Evolutionary conservation across 2,113 vertebrate species (phyloP), one percentile per base, ranked within the genome.

Genomic region (Myocastor coypus): DNA sequence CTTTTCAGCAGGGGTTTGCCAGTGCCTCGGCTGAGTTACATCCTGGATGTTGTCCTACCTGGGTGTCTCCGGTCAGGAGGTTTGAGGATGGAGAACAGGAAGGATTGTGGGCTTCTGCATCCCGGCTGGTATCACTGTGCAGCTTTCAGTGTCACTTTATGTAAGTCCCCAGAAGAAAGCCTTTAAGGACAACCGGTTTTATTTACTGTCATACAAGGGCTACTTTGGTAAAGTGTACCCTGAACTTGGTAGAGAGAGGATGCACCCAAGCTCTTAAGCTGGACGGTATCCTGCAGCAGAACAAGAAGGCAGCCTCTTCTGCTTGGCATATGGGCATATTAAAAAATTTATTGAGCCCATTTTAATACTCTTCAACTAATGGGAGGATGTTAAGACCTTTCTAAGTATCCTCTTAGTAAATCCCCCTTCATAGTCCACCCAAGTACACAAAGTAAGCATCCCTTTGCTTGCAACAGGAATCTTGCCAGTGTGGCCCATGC

Each of bases 351-450:
- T 91, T 85, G 63, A 92, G 93, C 91, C 93, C 80, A 78, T 98
- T 98, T 98, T 94, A 87, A 94, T 82, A 94, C 97, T 83, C 90
- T 93, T 96, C 85, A 40, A 94, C 97, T 98, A 97, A 97, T 86
- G 95, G 94, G 94, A 84, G 96, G 92, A 94, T 97, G 97, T 97
- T 92, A 96, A 97, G 87, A 87, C 83, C 94, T 71, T 91, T 77
- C 66, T 94, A 97, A 97, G 91, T 87, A 85, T 4, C 83, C 88
- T 34, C 42, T 80, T 94, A 91, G 90, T 77, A 97, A 98, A 97
- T 95, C 85, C 94, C 68, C 88, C 57, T 88, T 92, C 28, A 30
- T 97, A 96, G 96, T 97, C 97, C 97, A 95, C 89, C 96, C 87
- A 92, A 96, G 98, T 92, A 93, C 87, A 94, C 95, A 96, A 94